phyloP scores from a whole-genome alignment of 2,888 invertebrate species.

The Pheosia tremula region DNA sequence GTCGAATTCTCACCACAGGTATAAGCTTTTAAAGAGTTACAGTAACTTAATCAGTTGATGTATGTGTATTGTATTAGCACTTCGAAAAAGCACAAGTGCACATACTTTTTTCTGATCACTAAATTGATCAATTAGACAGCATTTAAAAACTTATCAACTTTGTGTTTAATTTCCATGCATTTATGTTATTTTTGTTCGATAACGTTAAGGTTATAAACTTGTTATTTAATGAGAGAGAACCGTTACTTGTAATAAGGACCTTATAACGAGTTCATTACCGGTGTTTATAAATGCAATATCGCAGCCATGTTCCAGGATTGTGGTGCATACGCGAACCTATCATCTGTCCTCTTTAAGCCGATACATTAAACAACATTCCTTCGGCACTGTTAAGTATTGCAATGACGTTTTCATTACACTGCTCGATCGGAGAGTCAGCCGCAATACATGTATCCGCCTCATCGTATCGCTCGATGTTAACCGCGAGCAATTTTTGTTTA shows the following conservation, averaged over 20 bases:
- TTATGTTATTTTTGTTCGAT: slow-evolving; percentile 19
- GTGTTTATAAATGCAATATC: slow-evolving; percentile 46
- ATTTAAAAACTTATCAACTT: slow-evolving; percentile 3
- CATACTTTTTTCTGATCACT: slow-evolving; percentile 34
- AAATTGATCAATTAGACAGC: slow-evolving; percentile 25
- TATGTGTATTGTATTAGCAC: slow-evolving; percentile 61
- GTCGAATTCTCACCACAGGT: slow-evolving; percentile 56
- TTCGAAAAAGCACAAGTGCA: slow-evolving; percentile 50
- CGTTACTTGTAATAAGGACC: slow-evolving; percentile 39
- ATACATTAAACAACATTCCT: slow-evolving; percentile 51
- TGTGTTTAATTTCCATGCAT: slow-evolving; percentile 18
- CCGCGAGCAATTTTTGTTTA: slow-evolving; percentile 18
- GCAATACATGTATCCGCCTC: slow-evolving; percentile 41
- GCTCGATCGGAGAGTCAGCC: slow-evolving; percentile 35
- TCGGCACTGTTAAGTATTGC: slow-evolving; percentile 43
- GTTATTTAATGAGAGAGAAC: slow-evolving; percentile 30
- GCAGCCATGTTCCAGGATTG: slow-evolving; percentile 49
- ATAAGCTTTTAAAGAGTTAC: slow-evolving; percentile 62
- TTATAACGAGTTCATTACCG: slow-evolving; percentile 48
- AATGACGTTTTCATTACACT: slow-evolving; percentile 44
- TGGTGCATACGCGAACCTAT: slow-evolving; percentile 56
- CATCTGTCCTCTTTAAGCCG: slow-evolving; percentile 60
- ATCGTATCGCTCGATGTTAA: slow-evolving; percentile 28
- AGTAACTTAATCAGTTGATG: slow-evolving; percentile 67
- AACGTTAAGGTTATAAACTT: slow-evolving; percentile 25